Evolutionary conservation across 2,113 vertebrate genomes (phyloP), one percentile per base, ranked within the genome.

Genomic region (Albula glossodonta): DNA sequence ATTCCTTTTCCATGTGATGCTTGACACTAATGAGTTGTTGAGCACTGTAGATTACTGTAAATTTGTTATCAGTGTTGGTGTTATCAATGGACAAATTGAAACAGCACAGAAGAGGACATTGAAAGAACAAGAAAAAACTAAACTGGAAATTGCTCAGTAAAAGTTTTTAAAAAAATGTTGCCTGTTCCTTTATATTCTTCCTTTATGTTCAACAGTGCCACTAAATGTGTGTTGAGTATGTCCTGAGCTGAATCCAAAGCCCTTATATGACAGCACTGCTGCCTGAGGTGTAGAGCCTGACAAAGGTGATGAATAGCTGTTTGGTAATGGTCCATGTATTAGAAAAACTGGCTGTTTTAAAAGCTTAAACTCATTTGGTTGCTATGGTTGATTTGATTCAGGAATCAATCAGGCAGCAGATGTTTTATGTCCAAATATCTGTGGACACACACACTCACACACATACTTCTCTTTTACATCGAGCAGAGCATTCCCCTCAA

Each of bases 321-420:
- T 91, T 93, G 92, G 88, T 94, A 93, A 93, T 93, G 92, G 92
- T 89, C 91, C 92, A 93, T 93, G 91, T 92, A 93, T 93, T 93
- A 87, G 87, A 86, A 84, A 77, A 90, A 93, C 90, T 85, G 85
- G 86, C 83, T 89, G 85, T 88, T 93, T 89, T 92, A 94, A 94
- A 93, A 93, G 90, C 91, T 89, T 15, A n/a, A 88, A 85, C 82
- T 90, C 7, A 83, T 91, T 90, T 85, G n/a, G 82, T 88, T 89
- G 90, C 87, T 91, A 86, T 88, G 92, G 90, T 82, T 90, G 84
- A 92, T 92, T 93, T 92, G 87, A 91, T 91, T 89, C 60, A 89
- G 83, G 81, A 91, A 93, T 90, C 89, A 90, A 84, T 93, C 92
- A 92, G 87, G 88, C 90, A 87, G 90, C 94, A 94, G 92, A 92